Evolutionary conservation across 2,888 invertebrate genomes (phyloP).

Genomic region (Eupithecia subfuscata): DNA sequence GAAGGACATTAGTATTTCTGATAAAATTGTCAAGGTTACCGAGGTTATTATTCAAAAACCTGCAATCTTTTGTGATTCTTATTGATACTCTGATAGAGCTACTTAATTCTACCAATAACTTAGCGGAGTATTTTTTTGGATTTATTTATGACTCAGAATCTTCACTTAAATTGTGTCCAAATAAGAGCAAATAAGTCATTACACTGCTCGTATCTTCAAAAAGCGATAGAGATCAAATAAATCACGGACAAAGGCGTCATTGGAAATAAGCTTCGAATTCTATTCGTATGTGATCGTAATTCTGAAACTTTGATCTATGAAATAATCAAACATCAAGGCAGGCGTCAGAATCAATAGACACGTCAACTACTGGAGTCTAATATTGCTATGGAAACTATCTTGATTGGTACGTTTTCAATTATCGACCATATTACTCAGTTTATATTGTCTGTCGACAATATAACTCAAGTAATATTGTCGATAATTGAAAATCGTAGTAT

Average conservation of each 20-base stretch:
- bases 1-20: too few relatives aligned
- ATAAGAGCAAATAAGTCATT: not conserved
- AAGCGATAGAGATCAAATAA: not conserved
- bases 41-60: too few relatives aligned
- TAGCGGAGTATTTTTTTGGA: too few relatives aligned
- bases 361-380: slow-evolving; percentile 7
- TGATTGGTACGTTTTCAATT: not conserved
- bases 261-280: slow-evolving; percentile 34
- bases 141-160: not conserved
- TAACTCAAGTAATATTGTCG: too few relatives aligned
- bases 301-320: slow-evolving; percentile 57
- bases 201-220: not conserved
- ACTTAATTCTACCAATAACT: too few relatives aligned
- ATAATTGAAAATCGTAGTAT: too few relatives aligned
- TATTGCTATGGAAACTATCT: not conserved
- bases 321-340: slow-evolving; percentile 64
- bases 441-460: too few relatives aligned
- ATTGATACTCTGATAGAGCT: too few relatives aligned
- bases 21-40: too few relatives aligned
- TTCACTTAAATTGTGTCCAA: not conserved
- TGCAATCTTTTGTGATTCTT: too few relatives aligned
- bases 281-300: slow-evolving; percentile 39
- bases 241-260: slow-evolving; percentile 14
- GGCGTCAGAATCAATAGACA: slow-evolving; percentile 40
- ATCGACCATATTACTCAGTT: too few relatives aligned